A percentile compares a stretch with the other conserved stretches of the same genome.
Evolutionary conservation across 1,140 invertebrate species (phyloP).

Genomic region (Drosophila watanabei): DNA sequence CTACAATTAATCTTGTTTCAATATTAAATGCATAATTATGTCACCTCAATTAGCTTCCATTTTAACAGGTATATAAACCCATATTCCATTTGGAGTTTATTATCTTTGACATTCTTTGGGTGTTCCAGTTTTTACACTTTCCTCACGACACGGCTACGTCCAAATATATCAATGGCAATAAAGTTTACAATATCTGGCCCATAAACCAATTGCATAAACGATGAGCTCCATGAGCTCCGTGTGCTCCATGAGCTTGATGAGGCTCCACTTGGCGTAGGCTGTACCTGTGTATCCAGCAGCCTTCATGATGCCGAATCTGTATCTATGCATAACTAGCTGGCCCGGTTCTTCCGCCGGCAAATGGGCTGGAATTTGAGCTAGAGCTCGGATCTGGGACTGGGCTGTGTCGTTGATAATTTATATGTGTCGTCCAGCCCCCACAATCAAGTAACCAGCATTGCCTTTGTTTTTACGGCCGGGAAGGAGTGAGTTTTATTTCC

Average conservation of each 20-base stretch:
- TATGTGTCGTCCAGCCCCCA: conserved; percentile 82
- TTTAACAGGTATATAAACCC: neutral
- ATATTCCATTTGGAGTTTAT: neutral
- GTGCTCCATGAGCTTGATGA: neutral
- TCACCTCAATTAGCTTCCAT: neutral
- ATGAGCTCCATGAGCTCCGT: conserved; percentile 10
- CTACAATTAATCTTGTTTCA: neutral
- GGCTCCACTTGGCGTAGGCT: conserved; percentile 57
- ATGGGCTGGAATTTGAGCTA: conserved; percentile 36
- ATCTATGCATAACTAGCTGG: conserved; percentile 55
- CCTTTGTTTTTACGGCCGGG: conserved; percentile 70
- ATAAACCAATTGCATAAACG: conserved; percentile 66
- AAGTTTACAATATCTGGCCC: conserved; percentile 33
- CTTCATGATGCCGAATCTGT: conserved; percentile 47
- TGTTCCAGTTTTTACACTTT: conserved; percentile 45
- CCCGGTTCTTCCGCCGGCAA: conserved; percentile 17
- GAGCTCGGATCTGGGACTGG: conserved; percentile 28
- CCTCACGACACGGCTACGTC: conserved; percentile 13
- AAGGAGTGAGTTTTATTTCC: conserved; percentile 73
- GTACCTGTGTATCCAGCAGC: conserved; percentile 56
- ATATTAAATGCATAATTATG: neutral
- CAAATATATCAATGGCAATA: conserved; percentile 15
- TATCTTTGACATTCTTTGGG: neutral
- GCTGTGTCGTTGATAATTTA: conserved; percentile 76
- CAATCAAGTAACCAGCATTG: conserved; percentile 72